These are phyloP conservation scores for Bos indicus DNA, from an alignment of 2,113 vertebrate genomes.

Conservation along the genomic window DNA sequence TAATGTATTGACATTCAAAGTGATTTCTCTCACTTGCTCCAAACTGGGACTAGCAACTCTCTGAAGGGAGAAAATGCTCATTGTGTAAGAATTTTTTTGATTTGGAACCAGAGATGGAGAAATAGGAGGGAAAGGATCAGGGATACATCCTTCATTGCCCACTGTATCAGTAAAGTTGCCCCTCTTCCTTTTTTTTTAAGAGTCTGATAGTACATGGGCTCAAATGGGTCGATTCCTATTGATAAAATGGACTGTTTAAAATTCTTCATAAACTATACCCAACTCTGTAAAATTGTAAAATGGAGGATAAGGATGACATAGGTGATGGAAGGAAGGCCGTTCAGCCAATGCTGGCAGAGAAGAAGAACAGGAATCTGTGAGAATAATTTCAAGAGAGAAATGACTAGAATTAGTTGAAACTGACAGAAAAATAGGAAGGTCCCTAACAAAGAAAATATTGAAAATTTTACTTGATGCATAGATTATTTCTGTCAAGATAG, in stretches of 20 bases:
- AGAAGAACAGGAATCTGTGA: background rate
- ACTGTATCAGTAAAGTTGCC: background rate
- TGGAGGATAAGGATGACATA: background rate
- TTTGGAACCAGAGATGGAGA: background rate
- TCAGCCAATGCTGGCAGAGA: background rate
- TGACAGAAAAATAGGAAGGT: background rate
- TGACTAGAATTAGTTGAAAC: background rate
- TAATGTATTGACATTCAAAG: background rate
- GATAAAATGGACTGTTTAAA: background rate
- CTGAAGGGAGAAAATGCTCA: background rate
- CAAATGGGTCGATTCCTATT: background rate
- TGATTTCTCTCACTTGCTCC: background rate
- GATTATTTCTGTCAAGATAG: background rate
- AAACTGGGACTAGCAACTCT: background rate
- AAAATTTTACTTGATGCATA: background rate
- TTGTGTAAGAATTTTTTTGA: background rate
- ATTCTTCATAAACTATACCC: background rate
- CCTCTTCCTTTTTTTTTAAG: background rate
- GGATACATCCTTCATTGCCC: background rate
- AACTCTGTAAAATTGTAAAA: background rate
- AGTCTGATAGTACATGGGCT: background rate
- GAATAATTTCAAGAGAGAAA: background rate
- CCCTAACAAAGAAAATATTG: background rate
- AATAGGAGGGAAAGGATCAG: background rate
- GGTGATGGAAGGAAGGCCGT: background rate